Percentiles rank a stretch among this genome's conserved stretches.
Evolutionary conservation across 2,888 invertebrate species (phyloP).

Genomic region (Cheiracanthium punctorium): DNA sequence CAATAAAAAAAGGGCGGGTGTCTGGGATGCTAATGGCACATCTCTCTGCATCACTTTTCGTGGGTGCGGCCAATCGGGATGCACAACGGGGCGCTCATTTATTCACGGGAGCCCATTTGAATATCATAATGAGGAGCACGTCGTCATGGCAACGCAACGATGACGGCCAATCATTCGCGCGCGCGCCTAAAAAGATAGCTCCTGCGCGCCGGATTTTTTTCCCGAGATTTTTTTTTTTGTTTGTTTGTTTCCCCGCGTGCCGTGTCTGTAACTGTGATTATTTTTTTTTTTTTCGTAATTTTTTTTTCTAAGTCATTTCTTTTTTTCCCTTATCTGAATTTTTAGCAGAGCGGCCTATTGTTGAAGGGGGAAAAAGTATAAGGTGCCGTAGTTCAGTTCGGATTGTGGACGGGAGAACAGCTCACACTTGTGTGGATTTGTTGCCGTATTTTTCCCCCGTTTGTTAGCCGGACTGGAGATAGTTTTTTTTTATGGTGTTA

Average conservation of each 20-base stretch:
- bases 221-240: constrained; percentile 25
- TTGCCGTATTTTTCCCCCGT: constrained; percentile 9
- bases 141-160: constrained; percentile 51
- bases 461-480: constrained; percentile 2
- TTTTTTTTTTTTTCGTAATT: constrained; percentile 26
- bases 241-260: constrained; percentile 13
- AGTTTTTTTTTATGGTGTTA: constrained; percentile 7
- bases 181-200: constrained; percentile 56
- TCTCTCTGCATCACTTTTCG: constrained; percentile 46
- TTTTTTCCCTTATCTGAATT: constrained; percentile 30
- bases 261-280: constrained; percentile 23
- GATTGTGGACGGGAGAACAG: constrained; percentile 15
- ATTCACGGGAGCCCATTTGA: constrained; percentile 65
- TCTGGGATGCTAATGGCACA: constrained; percentile 57
- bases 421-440: constrained; percentile 11
- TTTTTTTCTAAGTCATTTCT: constrained; percentile 9
- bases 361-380: constrained; percentile 13
- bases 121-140: constrained; percentile 66
- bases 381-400: constrained; percentile 30
- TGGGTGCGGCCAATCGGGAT: constrained; percentile 60
- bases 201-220: constrained; percentile 52
- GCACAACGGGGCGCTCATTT: constrained; percentile 60
- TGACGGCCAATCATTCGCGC: constrained; percentile 66
- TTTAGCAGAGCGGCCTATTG: constrained; percentile 54
- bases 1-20: constrained; percentile 63